Evolutionary conservation across 2,113 vertebrate genomes (phyloP), one percentile per base, ranked within the genome.

Genomic region (Chionomys nivalis): DNA sequence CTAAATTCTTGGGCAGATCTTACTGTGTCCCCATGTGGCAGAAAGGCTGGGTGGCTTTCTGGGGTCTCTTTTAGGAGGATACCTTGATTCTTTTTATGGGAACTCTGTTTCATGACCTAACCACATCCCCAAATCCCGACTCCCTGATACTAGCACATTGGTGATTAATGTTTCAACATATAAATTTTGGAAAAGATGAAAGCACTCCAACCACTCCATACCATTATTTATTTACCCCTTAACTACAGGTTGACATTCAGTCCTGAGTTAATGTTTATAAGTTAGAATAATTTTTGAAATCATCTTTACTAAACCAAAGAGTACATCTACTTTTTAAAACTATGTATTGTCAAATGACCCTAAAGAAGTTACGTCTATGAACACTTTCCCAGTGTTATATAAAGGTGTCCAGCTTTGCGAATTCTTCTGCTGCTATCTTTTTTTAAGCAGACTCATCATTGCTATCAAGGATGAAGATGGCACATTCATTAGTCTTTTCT

Each of bases 381-480:
- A 70, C 52, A 44, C 17, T 26, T 31, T 95, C 26, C 13, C 75
- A 75, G n/a, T 42, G 58, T 31, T 55, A 68, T 36, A 79, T 65
- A 49, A 92, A 72, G 5, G 4, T 19, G 7, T 55, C 58, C 17
- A 63, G 65, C 7, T 90, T 58, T 72, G 4, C 44, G 63, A 90
- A 73, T 1, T 42, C 52, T 31, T 89, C 63, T 16, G 63, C 31
- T 73, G 89, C 93, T 36, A 19, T 36, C 7, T 19, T 72, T 94
- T 94, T 96, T 44, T 70, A 75, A 61, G 87, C 55, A 31, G 70
- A 52, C 4, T 81, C 33, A 79, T 78, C 33, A 78, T 81, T 89
- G 95, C 76, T 7, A 86, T 47, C 36, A 55, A 93, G 39, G 14
- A 87, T 78, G 31, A 93, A 87, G 91, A n/a, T 94, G 89, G 58